Evolutionary conservation across 2,888 invertebrate species (phyloP).

Genomic region (Drosophila pseudotakahashii): DNA sequence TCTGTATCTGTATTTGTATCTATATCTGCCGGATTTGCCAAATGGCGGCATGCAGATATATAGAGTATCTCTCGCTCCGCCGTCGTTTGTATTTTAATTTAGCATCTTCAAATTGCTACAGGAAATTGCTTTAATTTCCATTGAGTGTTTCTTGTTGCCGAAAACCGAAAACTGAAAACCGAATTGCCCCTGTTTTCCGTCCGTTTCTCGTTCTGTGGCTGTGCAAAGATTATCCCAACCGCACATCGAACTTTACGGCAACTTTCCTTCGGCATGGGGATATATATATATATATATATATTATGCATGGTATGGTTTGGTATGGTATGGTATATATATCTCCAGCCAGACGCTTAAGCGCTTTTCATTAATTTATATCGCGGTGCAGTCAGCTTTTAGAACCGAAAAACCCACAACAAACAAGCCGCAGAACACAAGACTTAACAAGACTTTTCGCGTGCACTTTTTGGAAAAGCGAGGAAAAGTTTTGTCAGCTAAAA

Average conservation of each 20-base stretch:
- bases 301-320: too few relatives aligned
- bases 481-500: slow-evolving; percentile 15
- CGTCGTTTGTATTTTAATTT: slow-evolving; percentile 70
- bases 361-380: slow-evolving; percentile 66
- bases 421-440: slow-evolving; percentile 16
- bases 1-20: neutral
- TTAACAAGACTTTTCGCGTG: slow-evolving; percentile 61
- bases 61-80: neutral
- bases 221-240: slow-evolving; percentile 29
- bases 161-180: slow-evolving; percentile 45
- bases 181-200: slow-evolving; percentile 55
- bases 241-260: slow-evolving; percentile 26
- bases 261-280: slow-evolving; percentile 1
- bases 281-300: too few relatives aligned
- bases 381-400: slow-evolving; percentile 17
- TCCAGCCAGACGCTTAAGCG: slow-evolving; percentile 52
- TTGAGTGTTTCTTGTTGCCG: slow-evolving; percentile 63
- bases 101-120: slow-evolving; percentile 75
- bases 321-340: neutral
- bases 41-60: neutral
- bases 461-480: slow-evolving; percentile 3
- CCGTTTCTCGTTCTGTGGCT: slow-evolving; percentile 21
- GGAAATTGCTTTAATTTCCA: slow-evolving; percentile 79
- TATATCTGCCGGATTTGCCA: neutral
- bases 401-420: slow-evolving; percentile 32